phyloP scores from a whole-genome alignment of 2,797 vertebrate genomes.

The Picus viridis region DNA sequence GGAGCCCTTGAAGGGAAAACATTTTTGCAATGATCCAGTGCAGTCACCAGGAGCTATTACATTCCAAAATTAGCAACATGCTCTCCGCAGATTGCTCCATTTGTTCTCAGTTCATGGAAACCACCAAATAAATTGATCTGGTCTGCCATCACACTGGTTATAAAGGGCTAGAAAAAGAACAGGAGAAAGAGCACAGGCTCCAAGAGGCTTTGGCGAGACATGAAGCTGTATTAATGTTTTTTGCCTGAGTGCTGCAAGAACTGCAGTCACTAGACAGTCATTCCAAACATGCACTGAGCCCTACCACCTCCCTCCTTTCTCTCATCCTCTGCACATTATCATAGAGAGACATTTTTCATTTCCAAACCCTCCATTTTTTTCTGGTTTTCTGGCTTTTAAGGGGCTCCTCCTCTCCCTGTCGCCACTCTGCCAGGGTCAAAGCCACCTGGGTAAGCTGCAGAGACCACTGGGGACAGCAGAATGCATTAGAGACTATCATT shows the following conservation, averaged over 20 bases:
- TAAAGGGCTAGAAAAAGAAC: neutral
- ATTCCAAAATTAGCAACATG: neutral
- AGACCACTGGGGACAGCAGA: neutral
- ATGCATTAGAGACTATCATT: neutral
- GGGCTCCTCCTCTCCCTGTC: neutral
- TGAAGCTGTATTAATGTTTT: neutral
- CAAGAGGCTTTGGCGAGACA: neutral
- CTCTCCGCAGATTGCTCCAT: neutral
- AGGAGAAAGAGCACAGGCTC: neutral
- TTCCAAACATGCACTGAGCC: neutral
- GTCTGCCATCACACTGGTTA: rapidly evolving
- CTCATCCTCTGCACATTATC: neutral
- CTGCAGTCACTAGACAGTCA: neutral
- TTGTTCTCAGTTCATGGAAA: constrained; percentile 19
- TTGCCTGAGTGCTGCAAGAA: rapidly evolving
- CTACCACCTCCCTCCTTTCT: neutral
- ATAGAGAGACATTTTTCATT: neutral
- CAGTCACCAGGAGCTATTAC: neutral
- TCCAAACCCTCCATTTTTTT: neutral
- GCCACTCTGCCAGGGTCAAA: neutral
- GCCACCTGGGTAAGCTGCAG: neutral
- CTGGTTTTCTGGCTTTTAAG: neutral
- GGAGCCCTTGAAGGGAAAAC: neutral
- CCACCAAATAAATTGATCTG: neutral
- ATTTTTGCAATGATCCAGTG: neutral